Base-by-base conservation (phyloP, 2,113 vertebrate genomes). In the Phyllostomus hastatus region DNA sequence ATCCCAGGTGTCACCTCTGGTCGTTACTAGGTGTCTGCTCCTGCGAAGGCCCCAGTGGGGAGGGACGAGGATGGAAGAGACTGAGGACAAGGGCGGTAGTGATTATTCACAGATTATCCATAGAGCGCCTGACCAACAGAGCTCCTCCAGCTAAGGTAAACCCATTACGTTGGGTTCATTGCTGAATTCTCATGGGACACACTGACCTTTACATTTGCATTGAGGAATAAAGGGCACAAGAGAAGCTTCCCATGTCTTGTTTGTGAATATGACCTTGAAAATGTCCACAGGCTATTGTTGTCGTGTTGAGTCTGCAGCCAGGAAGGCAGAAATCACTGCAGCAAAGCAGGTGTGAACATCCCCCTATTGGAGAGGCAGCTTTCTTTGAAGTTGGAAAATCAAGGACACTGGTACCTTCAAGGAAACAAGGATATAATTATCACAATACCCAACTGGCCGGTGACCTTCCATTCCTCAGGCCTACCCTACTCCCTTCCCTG, bases 341-440 rank as follows among this genome's bases (percentile, higher is more conserved):
- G 78, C 88, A 78, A 75, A 88, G 91, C 97, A 98, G 97, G 96
- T 98, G 96, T 97, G 95, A 96, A 46, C 52, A 12, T 57, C 95
- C 92, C 96, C 95, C 94, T 61, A 24, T 72, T 93, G 72, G 64
- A 92, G 78, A 94, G 93, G 89, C 94, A 70, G 84, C 28, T 67
- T 81, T 75, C 97, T 98, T 97, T 97, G 94, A 97, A 98, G 97
- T 91, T 93, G 70, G 70, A 87, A 94, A 95, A 66, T 73, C 97
- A 97, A 98, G 97, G 97, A 76, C 97, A 0, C 66, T 59, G 69
- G 82, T 87, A 94, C 97, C 97, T 95, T 97, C 97, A 97, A 97
- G 97, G 97, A 97, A 97, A 96, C 96, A 96, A 89, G 97, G 94
- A 81, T 90, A 97, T 96, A 95, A 96, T 97, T 96, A 97, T 97